Conservation (phyloP, 2,888 invertebrate genomes). For the Aphidoletes aphidimyza region DNA sequence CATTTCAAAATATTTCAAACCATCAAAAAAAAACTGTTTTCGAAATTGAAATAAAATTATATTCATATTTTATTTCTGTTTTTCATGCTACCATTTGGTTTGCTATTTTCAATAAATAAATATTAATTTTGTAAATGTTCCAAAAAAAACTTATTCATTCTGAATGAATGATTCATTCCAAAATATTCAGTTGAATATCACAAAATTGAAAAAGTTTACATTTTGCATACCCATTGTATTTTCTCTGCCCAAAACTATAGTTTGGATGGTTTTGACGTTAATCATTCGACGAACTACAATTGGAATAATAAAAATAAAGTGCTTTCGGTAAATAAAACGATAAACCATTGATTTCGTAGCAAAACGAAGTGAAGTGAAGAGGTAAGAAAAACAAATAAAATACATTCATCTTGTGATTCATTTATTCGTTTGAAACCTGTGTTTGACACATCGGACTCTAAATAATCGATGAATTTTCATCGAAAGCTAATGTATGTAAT, state of each 20-base stretch:
- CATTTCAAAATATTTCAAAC: not conserved
- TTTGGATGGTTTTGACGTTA: not conserved
- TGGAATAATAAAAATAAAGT: not conserved
- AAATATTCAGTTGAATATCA: not conserved
- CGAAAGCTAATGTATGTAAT: too few relatives aligned
- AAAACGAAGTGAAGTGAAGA: too few relatives aligned
- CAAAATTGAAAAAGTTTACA: constrained; percentile 13
- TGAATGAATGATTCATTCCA: not conserved
- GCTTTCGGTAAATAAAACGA: too few relatives aligned
- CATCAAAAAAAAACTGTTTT: not conserved
- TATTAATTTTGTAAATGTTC: not conserved
- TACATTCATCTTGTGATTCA: too few relatives aligned
- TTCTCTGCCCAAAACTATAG: not conserved
- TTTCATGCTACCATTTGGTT: not conserved
- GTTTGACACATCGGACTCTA: too few relatives aligned
- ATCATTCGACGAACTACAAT: not conserved
- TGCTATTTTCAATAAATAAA: not conserved
- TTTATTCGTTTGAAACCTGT: too few relatives aligned
- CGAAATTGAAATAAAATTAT: not conserved
- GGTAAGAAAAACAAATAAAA: too few relatives aligned
- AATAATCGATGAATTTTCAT: too few relatives aligned
- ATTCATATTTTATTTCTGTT: not conserved
- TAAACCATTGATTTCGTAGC: too few relatives aligned
- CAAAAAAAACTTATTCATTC: not conserved
- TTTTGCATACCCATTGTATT: not conserved